Base-by-base conservation (phyloP, 2,797 vertebrate genomes). In the Sus cebifrons region DNA sequence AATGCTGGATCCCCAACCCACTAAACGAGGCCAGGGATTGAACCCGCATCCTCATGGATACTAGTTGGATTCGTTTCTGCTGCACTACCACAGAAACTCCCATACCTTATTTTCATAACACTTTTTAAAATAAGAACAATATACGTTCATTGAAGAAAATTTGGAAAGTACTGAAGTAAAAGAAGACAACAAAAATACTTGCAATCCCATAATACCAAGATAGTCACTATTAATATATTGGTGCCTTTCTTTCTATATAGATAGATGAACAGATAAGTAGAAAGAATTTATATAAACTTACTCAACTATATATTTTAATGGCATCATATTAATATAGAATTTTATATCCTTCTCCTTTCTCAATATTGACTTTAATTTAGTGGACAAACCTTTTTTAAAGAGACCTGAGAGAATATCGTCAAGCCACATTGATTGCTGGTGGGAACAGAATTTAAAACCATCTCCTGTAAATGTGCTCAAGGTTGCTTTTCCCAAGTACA, bases 401-500 rank as follows among this genome's bases (percentile, higher is more conserved):
- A 92, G 9, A 93, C n/a, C 49, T n/a, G 17, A 82, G 20, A 94
- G 81, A 75, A 79, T 67, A 86, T 20, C 71, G 83, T 60, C 56
- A 36, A 85, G 44, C 54, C 86, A 13, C 58, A 17, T 29, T 95
- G n/a, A 56, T 56, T 74, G n/a, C 27, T 83, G 68, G 82, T 52
- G 27, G 54, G 21, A 87, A 92, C 0, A 77, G 44, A 95, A 87
- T 96, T 95, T 92, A 92, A 96, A 96, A 92, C 56, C 52, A 95
- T 25, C 25, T 86, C 71, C 44, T 74, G 52, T 40, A 87, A 94
- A 85, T 56, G 60, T 81, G 14, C 32, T 77, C 96, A 78, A 40
- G 62, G 95, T 74, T 83, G 84, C 79, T 95, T 97, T 95, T 89
- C 79, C 91, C 54, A 75, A 92, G 36, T 82, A 89, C 5, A 93